Conservation (phyloP, 2,113 vertebrate genomes). For the Oenanthe melanoleuca region DNA sequence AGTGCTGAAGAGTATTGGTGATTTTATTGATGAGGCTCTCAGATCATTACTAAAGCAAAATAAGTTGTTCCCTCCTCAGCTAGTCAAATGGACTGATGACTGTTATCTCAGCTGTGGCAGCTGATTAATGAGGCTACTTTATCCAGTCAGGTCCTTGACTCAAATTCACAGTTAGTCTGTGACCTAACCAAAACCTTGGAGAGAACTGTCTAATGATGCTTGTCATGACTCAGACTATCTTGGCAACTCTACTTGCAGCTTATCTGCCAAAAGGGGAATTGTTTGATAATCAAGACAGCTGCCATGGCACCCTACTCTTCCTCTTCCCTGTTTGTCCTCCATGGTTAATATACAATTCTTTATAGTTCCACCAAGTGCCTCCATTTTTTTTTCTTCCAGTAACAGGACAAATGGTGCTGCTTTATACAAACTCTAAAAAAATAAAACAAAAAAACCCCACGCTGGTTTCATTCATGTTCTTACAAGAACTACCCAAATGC, state of each 20-base stretch:
- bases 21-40: constrained; percentile 74
- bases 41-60: constrained; percentile 73
- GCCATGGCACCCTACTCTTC: neutral
- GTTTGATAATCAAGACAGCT: constrained; percentile 20
- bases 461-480: neutral
- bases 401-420: neutral
- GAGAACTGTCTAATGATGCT: constrained; percentile 57
- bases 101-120: constrained; percentile 51
- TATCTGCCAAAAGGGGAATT: constrained; percentile 44
- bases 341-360: neutral
- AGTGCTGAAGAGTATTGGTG: constrained; percentile 48
- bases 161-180: constrained; percentile 65
- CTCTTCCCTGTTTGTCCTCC: neutral
- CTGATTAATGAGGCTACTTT: constrained; percentile 69
- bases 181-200: constrained; percentile 59
- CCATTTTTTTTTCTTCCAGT: neutral
- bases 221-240: constrained; percentile 35
- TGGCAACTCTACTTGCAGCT: constrained; percentile 27
- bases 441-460: rapidly evolving
- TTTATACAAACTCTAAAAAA: neutral
- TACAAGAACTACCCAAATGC: neutral
- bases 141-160: constrained; percentile 63
- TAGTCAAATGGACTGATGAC: constrained; percentile 67
- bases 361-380: neutral
- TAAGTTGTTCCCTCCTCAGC: constrained; percentile 67